Conservation (phyloP, 2,888 invertebrate species). For the Chrysomela aeneicollis region DNA sequence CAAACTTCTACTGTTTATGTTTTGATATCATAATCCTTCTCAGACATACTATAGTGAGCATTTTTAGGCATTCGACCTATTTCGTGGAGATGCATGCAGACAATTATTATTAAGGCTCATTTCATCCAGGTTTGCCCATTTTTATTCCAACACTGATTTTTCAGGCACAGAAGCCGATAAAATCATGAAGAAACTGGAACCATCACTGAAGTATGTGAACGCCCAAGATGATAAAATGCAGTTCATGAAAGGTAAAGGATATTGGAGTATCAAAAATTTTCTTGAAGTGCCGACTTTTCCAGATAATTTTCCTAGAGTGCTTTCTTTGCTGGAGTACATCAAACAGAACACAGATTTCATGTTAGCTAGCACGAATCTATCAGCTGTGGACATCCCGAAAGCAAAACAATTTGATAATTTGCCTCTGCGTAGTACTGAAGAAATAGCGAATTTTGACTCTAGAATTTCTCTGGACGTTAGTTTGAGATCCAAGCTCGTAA, state of each 20-base stretch:
- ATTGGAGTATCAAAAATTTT: no score
- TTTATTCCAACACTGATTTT: neutral
- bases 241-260: neutral
- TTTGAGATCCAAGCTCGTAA: slow-evolving; percentile 7
- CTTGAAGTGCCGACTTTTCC: neutral
- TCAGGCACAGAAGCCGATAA: neutral
- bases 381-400: neutral
- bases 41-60: no score
- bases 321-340: neutral
- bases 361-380: neutral
- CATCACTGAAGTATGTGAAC: neutral
- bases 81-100: no score
- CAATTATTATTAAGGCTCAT: no score
- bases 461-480: neutral
- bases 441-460: slow-evolving; percentile 7
- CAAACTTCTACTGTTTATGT: no score
- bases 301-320: neutral
- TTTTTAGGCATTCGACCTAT: no score
- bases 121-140: neutral
- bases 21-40: no score
- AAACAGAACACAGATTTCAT: neutral
- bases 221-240: neutral
- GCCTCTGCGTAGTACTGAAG: slow-evolving; percentile 7
- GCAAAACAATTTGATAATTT: slow-evolving; percentile 2
- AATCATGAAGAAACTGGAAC: neutral